Evolutionary conservation across 2,888 invertebrate species (phyloP).

Genomic region (Caenorhabditis auriculariae): DNA sequence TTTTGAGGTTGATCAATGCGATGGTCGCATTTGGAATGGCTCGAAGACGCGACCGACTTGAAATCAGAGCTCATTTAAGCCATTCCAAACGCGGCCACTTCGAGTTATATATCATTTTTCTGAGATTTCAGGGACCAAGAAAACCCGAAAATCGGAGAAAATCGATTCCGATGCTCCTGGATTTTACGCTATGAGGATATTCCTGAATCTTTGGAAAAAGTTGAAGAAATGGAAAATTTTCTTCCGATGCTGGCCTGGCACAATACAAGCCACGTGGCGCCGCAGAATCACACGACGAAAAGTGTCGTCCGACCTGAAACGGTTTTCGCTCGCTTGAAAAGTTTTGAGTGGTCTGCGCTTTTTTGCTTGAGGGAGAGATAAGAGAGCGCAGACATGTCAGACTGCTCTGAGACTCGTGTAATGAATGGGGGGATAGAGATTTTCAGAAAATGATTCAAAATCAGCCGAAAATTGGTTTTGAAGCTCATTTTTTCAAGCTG

Average conservation of each 20-base stretch:
- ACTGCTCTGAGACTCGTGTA: too few relatives aligned
- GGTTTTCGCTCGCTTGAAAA: too few relatives aligned
- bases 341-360: too few relatives aligned
- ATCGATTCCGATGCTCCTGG: conserved; percentile 38
- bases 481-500: too few relatives aligned
- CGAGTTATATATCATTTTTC: neutral
- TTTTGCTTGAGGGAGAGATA: too few relatives aligned
- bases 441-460: too few relatives aligned
- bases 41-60: neutral
- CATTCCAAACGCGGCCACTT: neutral
- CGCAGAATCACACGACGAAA: conserved; percentile 39
- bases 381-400: too few relatives aligned
- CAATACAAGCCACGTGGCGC: conserved; percentile 41
- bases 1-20: conserved; percentile 4
- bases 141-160: conserved; percentile 11
- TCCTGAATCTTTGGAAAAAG: conserved; percentile 2
- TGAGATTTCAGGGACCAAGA: neutral
- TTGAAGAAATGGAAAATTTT: neutral
- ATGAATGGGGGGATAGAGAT: too few relatives aligned
- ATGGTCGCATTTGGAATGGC: neutral
- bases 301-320: conserved; percentile 22
- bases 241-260: conserved; percentile 33
- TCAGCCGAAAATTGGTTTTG: too few relatives aligned
- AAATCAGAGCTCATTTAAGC: neutral
- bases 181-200: conserved; percentile 29